Base-by-base conservation (phyloP, 2,888 invertebrate species). In the Phortica okadai region DNA sequence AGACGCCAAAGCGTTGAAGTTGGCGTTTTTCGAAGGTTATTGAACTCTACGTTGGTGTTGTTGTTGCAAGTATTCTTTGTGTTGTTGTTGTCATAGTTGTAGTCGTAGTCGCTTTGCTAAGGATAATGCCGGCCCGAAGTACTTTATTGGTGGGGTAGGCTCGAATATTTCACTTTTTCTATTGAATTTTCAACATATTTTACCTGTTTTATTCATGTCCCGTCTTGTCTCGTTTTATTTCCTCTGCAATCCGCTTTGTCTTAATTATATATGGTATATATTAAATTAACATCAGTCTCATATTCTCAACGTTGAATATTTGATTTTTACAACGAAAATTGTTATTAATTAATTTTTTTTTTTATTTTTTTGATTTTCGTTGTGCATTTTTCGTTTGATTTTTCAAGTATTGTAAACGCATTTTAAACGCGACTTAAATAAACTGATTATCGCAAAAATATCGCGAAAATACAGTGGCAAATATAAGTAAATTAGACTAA, bases 351-450 rank as follows among this genome's bases (percentile, higher is more conserved):
- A n/a, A n/a, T 10, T 14, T 56, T 76, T 70, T 16, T 44, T 66
- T 21, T 59, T 6, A 21, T 6, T 62, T 10, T 6, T 25, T 62
- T 25, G 62, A 16, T 50, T 14, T 77, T 70, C 78, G 76, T 79
- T 77, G 75, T 79, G 74, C 6, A 56, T 41, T 69, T 59, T 10
- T 66, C 76, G 62, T 73, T 73, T 78, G 54, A 62, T 77, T 69
- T 64, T 77, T 85, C 87, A 86, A 84, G 85, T 86, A 66, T 84
- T 83, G 82, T 84, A 83, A 81, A 83, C 77, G 79, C 85, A 82
- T 86, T 90, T 90, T 88, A 90, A 90, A 85, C 90, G 90, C 85
- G 90, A 90, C 83, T 90, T 90, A 83, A 90, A 90, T 83, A 90
- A 90, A 83, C 90, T 90, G 82, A 90, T 90, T 81, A 86, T 88